Percentiles rank a stretch among this genome's conserved stretches.
phyloP scores from a whole-genome alignment of 2,888 invertebrate species.

The Drosophila hamatofila region DNA sequence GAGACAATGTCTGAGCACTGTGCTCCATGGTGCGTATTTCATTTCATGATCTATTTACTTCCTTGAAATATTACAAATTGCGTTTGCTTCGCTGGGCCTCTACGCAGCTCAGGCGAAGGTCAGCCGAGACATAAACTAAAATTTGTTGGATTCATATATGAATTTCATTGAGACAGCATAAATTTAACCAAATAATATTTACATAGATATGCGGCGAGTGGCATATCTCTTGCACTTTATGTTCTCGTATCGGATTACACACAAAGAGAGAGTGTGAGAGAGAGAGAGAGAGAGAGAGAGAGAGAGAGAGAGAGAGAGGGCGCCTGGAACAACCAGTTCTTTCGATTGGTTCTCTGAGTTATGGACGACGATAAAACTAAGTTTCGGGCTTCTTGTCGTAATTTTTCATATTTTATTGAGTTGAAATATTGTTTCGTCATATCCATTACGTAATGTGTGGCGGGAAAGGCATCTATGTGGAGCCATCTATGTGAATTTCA shows the following conservation, averaged over 20 bases:
- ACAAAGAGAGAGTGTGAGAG: neutral
- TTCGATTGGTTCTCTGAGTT: constrained; percentile 57
- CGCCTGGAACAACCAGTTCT: constrained; percentile 37
- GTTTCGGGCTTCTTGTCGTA: constrained; percentile 41
- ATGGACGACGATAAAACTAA: constrained; percentile 65
- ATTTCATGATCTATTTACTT: constrained; percentile 52
- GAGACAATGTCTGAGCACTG: constrained; percentile 10
- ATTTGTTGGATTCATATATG: constrained; percentile 73
- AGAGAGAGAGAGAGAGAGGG: neutral
- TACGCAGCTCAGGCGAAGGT: constrained; percentile 67
- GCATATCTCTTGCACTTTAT: constrained; percentile 74
- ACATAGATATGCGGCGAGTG: constrained; percentile 51
- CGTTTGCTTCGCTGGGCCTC: neutral
- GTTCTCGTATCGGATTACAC: constrained; percentile 70
- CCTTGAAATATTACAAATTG: constrained; percentile 58
- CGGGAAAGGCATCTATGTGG: neutral
- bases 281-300: neutral
- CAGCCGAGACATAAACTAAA: constrained; percentile 70
- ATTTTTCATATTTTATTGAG: constrained; percentile 72
- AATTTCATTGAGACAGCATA: constrained; percentile 62
- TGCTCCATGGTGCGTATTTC: constrained; percentile 22
- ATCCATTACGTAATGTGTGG: constrained; percentile 54
- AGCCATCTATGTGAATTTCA: constrained; percentile 32
- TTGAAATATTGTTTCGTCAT: constrained; percentile 74
- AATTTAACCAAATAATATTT: constrained; percentile 58